Base-by-base conservation (phyloP, 2,113 vertebrate genomes). In the Myrmophylax atrothorax region DNA sequence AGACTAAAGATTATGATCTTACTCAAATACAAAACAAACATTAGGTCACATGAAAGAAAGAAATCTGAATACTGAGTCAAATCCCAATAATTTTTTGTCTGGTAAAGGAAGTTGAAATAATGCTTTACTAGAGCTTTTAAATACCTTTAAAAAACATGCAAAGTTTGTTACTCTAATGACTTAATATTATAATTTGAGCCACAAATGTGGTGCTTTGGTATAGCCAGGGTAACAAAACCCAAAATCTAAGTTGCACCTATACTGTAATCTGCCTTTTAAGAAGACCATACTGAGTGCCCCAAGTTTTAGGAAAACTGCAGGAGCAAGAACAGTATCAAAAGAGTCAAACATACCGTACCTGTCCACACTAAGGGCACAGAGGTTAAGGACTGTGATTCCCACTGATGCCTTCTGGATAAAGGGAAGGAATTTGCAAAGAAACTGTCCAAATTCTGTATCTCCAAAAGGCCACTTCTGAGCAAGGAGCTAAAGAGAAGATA, bases 321-420 rank as follows among this genome's bases (percentile, higher is more conserved):
- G 0, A 22, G 33, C 22, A 64, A 68, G 47, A 84, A 25, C 6
- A 37, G 9, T 24, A 13, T 25, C 40, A 64, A 55, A 79, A 77
- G 53, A 84, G 23, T 50, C 58, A 64, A 83, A 89, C 25, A 66
- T 77, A 86, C 93, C 68, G 91, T 98, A 99, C 99, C 99, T 99
- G 99, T 99, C 99, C 66, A 99, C 99, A 17, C 99, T 99, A 79
- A 99, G 99, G 47, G 99, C 99, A 16, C 99, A 99, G 96, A 99
- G 98, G 93, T 99, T 99, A 95, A 99, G 98, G 26, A 99, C 99
- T 8, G 99, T 99, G 98, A 99, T 99, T 94, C 99, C 99, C 94
- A 99, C 99, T 0, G 99, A 99, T 40, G 99, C 99, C 97, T 99
- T 99, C 97, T 99, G 99, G 93, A 99, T 96, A 96, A 99, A 99